phyloP scores from a whole-genome alignment of 2,888 invertebrate genomes.

The Tinea semifulvella region DNA sequence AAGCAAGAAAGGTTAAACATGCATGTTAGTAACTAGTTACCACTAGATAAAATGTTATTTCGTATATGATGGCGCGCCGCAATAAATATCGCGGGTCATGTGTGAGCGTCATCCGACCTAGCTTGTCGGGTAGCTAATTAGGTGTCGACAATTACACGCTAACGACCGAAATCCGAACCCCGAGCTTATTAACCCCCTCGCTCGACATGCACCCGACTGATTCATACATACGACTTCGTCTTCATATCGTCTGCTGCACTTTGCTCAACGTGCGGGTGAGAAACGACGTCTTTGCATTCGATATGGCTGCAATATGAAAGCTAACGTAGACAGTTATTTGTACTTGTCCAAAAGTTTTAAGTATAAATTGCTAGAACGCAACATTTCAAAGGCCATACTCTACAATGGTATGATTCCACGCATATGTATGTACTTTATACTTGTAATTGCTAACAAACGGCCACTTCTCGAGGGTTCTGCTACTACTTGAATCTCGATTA shows the following conservation, averaged over 20 bases:
- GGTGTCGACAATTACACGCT: constrained; percentile 55
- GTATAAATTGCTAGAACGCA: too few species aligned
- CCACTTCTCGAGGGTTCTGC: too few species aligned
- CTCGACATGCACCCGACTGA: constrained; percentile 23
- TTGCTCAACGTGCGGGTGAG: constrained; percentile 10
- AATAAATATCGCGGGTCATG: constrained; percentile 47
- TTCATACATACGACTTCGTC: constrained; percentile 24
- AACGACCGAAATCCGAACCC: constrained; percentile 55
- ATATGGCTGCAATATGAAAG: constrained; percentile 13
- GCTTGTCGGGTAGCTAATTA: constrained; percentile 49
- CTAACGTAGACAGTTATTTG: too few species aligned
- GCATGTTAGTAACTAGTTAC: too few species aligned
- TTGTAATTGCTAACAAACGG: too few species aligned
- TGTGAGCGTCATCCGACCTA: constrained; percentile 45
- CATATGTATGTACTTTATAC: too few species aligned
- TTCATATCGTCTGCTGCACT: constrained; percentile 14
- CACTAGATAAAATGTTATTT: too few species aligned
- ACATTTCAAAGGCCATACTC: too few species aligned
- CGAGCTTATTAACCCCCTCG: constrained; percentile 41
- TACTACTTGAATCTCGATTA: too few species aligned
- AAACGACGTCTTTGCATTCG: constrained; percentile 2
- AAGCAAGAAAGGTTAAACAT: too few species aligned
- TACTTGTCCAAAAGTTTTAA: too few species aligned
- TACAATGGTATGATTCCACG: too few species aligned
- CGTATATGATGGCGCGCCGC: constrained; percentile 23